Evolutionary conservation across 2,113 vertebrate genomes (phyloP), one percentile per base, ranked within the genome.

Genomic region (Carettochelys insculpta): DNA sequence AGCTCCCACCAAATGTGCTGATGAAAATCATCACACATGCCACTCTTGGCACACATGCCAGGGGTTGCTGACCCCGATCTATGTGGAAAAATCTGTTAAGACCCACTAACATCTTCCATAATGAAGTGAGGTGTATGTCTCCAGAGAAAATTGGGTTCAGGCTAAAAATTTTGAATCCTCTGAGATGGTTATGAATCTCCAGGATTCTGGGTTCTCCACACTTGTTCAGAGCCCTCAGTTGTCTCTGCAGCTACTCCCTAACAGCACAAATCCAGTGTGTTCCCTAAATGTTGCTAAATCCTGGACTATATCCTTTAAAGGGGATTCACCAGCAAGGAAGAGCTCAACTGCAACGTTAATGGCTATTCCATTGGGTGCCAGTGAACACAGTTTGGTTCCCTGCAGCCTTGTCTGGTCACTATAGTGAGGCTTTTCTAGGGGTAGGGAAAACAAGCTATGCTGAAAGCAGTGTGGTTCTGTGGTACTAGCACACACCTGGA

Each of bases 241-340:
- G 93, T 88, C 91, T 96, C 78, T 91, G 56, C 93, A 95, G 94
- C 95, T 95, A 91, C 79, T 92, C 85, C 82, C 91, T 92, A 84
- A 94, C 43, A 61, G 38, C 52, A 48, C 16, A 48, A 13, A 22
- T 31, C 47, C 29, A 13, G 6, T 45, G 71, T 24, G 25, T 47
- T 31, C 78, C 76, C 43, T 51, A 53, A n/a, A 65, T 65, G 31
- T 65, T 47, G 11, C 43, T 83, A 50, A 29, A 27, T 25, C 34
- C 78, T 45, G 19, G 48, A 12, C 27, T 76, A 43, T 20, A 43
- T 43, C 25, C 20, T 25, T 8, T 45, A 45, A 45, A 45, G 71
- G 71, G 41, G 11, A 11, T 75, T 45, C 43, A 45, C 24, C 13
- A 45, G 24, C 25, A 75, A 75, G 71, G 41, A 75, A 75, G 41